Evolutionary conservation across 1,140 invertebrate genomes (phyloP).

Genomic region (Saccostrea echinata): DNA sequence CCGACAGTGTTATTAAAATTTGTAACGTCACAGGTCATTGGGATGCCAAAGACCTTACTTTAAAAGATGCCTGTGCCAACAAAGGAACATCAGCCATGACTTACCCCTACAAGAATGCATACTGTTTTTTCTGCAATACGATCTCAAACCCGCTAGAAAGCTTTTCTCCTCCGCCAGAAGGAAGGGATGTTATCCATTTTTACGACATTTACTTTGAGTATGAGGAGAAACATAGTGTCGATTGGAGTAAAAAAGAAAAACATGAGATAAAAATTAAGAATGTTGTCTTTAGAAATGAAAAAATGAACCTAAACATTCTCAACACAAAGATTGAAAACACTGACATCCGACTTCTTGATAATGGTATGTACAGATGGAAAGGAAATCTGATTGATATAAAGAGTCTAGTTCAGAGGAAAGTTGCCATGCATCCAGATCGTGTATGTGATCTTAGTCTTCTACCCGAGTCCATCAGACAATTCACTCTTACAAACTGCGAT

Average conservation of each 20-base stretch:
- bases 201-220: constrained; percentile 5
- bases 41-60: not conserved
- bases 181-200: not conserved
- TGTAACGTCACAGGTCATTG: constrained; percentile 14
- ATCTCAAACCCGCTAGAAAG: not conserved
- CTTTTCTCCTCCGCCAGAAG: not conserved
- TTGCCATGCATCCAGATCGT: constrained; percentile 12
- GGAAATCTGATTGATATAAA: not conserved
- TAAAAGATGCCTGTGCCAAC: not conserved
- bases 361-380: not conserved
- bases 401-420: not conserved
- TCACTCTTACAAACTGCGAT: not conserved
- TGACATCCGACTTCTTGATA: not conserved
- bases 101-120: not conserved
- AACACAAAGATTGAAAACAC: not conserved
- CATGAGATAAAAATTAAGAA: constrained; percentile 10
- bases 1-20: not conserved
- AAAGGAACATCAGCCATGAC: not conserved
- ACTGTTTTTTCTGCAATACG: constrained; percentile 14
- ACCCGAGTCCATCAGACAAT: not conserved
- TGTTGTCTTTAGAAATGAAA: not conserved
- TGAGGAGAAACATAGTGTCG: not conserved
- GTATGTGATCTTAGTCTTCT: not conserved
- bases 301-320: not conserved
- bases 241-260: not conserved